Base-by-base conservation (phyloP, 2,113 vertebrate species). In the Osmerus eperlanus region DNA sequence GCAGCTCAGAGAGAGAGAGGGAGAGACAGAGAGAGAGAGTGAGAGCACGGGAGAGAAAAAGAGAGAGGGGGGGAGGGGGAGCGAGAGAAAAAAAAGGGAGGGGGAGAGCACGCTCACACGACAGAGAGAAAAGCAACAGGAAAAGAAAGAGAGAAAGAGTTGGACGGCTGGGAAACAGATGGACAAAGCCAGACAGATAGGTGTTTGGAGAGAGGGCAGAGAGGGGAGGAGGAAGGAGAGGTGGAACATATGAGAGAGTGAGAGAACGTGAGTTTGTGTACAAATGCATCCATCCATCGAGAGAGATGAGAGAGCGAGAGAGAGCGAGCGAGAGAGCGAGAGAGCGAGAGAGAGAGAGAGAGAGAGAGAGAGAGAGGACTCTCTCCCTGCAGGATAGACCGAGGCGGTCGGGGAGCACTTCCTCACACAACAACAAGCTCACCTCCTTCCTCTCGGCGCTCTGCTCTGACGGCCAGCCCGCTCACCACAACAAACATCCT, bases 1-100 rank as follows among this genome's bases (percentile, higher is more conserved):
- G 85, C 80, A 83, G 88, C 72, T 60, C 64, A 75, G 85, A 88
- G 85, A 78, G 81, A 85, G 66, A 73, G 70, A 59, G 74, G 53
- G 36, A 79, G 32, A 54, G 71, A 83, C 78, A 67, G 75, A 66
- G 78, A 75, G 18, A 14, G 66, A 6, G 54, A 51, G 9, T 51
- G 8, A 47, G 64, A 67, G 16, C 15, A 67, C 32, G 3, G 15
- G 18, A 71, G 25, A 74, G 12, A 54, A 15, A 16, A 14, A 12
- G 18, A 62, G 51, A 66, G 23, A 58, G 9, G 23, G n/a, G 19
- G 58, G 19, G n/a, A 14, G 56, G 55, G 28, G 54, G 85, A 88
- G 85, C 79, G 81, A 86, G 73, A 73, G 72, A 47, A 68, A 73
- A 73, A 80, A 72, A 68, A 67, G 56, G 60, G 53, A 29, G 53